Percentiles rank a stretch among this genome's conserved stretches.
Evolutionary conservation across 1,140 invertebrate genomes (phyloP).

Genomic region (Amyelois transitella): DNA sequence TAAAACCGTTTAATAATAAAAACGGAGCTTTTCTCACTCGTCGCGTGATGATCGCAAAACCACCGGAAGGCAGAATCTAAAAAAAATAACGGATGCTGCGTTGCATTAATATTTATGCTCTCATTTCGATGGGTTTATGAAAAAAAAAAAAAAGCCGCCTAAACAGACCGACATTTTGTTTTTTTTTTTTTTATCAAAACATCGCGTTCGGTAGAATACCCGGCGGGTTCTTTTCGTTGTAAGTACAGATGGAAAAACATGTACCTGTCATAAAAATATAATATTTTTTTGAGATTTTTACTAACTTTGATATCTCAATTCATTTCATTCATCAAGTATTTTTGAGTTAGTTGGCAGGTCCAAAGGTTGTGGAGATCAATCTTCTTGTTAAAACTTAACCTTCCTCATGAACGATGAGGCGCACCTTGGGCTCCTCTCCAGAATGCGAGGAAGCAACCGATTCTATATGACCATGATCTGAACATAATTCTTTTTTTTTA

Average conservation of each 20-base stretch:
- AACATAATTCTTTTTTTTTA: too few relatives aligned
- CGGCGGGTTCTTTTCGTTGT: background rate
- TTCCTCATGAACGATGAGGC: too few relatives aligned
- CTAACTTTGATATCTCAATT: background rate
- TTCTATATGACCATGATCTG: too few relatives aligned
- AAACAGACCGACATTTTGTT: background rate
- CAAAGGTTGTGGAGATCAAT: too few relatives aligned
- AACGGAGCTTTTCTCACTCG: background rate
- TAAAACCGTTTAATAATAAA: background rate
- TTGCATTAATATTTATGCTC: background rate
- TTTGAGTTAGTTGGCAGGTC: too few relatives aligned
- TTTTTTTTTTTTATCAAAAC: background rate
- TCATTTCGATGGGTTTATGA: background rate
- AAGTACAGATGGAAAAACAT: background rate
- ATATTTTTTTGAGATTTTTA: background rate
- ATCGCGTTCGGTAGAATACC: background rate
- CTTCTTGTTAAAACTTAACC: too few relatives aligned
- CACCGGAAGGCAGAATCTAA: constrained; percentile 2
- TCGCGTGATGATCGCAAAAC: background rate
- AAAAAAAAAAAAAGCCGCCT: background rate
- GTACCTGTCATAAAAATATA: background rate
- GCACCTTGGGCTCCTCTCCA: too few relatives aligned
- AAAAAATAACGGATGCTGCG: constrained; percentile 2
- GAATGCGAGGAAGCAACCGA: too few relatives aligned
- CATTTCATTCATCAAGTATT: too few relatives aligned